Percentiles rank a stretch among this genome's conserved stretches.
These are phyloP conservation scores for western clawed frog (Xenopus tropicalis) DNA, from an alignment of 2,113 vertebrate species.

Conservation along the genomic window DNA sequence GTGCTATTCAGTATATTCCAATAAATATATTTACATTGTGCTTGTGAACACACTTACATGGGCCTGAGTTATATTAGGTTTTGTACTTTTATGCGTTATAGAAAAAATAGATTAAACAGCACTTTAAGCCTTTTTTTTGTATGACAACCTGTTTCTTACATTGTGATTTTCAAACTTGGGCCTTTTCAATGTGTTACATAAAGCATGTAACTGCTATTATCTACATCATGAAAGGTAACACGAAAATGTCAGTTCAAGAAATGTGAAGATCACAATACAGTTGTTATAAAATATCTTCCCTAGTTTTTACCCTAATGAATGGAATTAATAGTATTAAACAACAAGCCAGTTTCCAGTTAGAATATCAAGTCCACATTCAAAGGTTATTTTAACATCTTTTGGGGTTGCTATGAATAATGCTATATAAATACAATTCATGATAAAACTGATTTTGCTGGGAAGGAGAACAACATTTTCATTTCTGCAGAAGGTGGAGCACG, in stretches of 20 bases:
- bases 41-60: conserved; percentile 12
- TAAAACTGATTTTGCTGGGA: neutral
- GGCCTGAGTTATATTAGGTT: conserved; percentile 6
- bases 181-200: neutral
- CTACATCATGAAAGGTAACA: neutral
- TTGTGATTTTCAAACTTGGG: neutral
- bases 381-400: neutral
- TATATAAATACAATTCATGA: neutral
- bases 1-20: conserved; percentile 15
- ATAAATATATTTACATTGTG: conserved; percentile 32
- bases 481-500: neutral
- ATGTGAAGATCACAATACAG: conserved; percentile 6
- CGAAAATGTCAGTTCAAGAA: neutral
- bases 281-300: neutral
- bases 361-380: neutral
- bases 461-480: neutral
- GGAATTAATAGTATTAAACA: neutral
- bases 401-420: neutral
- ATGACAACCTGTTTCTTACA: neutral
- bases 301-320: neutral
- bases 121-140: neutral
- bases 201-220: neutral
- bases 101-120: neutral
- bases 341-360: neutral
- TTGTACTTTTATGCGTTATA: neutral